Evolutionary conservation across 2,113 vertebrate species (phyloP).

Genomic region (Megaleporinus macrocephalus): DNA sequence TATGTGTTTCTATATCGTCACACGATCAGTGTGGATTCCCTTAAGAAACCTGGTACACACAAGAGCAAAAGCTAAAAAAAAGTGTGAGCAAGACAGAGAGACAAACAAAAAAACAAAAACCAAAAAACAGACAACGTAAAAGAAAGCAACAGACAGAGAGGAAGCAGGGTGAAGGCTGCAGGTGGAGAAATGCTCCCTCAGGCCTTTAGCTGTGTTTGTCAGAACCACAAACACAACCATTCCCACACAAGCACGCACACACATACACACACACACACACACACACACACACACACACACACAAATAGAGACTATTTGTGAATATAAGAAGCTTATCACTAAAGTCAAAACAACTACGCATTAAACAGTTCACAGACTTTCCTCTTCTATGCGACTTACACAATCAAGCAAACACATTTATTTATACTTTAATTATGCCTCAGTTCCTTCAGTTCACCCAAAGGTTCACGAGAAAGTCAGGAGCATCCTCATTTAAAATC

Average conservation of each 20-base stretch:
- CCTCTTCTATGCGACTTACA: neutral
- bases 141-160: neutral
- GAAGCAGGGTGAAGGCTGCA: neutral
- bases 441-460: conserved; percentile 3
- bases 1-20: neutral
- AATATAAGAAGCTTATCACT: neutral
- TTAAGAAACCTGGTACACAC: conserved; percentile 5
- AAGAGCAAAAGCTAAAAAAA: neutral
- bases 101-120: neutral
- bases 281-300: conserved; percentile 6
- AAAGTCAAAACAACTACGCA: no score
- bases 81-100: neutral
- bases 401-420: neutral
- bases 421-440: neutral
- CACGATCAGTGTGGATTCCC: neutral
- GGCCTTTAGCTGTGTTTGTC: neutral
- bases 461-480: neutral
- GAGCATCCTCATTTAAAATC: neutral
- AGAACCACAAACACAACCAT: conserved; percentile 9
- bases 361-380: neutral
- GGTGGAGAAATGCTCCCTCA: conserved; percentile 9
- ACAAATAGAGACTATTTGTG: neutral
- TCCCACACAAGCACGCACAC: neutral
- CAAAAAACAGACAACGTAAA: neutral
- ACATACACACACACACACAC: neutral